Percentiles rank a stretch among this genome's conserved stretches.
Conservation (phyloP, 92 coral and sea anemone species). For the Parazoanthus darwini region DNA sequence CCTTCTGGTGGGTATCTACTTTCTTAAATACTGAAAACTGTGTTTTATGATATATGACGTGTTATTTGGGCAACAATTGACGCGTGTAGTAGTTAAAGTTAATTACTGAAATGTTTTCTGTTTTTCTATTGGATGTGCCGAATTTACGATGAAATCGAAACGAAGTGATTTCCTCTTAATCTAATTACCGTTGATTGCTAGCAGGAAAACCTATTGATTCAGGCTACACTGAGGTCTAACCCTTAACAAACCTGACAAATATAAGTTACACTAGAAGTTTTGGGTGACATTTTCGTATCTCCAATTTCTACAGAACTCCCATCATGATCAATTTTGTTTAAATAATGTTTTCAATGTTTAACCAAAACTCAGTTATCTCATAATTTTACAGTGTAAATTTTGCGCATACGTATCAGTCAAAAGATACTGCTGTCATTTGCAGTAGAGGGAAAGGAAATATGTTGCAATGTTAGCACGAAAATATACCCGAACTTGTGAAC, state of each 20-base stretch:
- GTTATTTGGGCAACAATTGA: not conserved
- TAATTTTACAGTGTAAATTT: too few species aligned
- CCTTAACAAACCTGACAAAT: not conserved
- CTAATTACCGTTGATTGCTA: not conserved
- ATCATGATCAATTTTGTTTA: not conserved
- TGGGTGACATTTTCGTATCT: not conserved
- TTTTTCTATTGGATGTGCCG: not conserved
- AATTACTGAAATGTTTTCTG: too few species aligned
- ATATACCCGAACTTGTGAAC: too few species aligned
- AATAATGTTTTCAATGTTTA: not conserved
- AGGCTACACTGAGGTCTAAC: not conserved
- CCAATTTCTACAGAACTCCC: not conserved
- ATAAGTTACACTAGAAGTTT: not conserved
- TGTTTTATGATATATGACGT: not conserved
- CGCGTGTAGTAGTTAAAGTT: not conserved
- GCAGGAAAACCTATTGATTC: not conserved
- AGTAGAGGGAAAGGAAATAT: too few species aligned
- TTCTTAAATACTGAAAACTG: too few species aligned
- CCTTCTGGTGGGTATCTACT: too few species aligned
- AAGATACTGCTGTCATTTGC: too few species aligned
- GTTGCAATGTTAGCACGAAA: too few species aligned
- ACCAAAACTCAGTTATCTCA: not conserved
- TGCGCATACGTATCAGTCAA: not conserved
- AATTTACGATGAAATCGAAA: not conserved
- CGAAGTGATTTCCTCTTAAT: too few species aligned